These are phyloP conservation scores for Malurus melanocephalus DNA, from an alignment of 2,113 vertebrate species.

Conservation along the genomic window DNA sequence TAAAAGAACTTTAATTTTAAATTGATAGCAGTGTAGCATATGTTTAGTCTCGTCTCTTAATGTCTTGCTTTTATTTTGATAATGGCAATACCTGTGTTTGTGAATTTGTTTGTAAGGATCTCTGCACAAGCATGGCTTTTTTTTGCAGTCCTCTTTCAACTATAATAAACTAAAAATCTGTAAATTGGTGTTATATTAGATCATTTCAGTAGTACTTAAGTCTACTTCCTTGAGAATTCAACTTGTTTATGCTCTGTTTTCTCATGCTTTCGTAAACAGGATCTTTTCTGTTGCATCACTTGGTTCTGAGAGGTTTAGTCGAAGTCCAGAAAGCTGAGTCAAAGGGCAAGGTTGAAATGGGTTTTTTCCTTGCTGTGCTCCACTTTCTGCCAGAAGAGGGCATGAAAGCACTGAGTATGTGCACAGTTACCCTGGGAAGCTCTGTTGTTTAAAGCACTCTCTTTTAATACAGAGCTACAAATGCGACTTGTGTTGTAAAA, in stretches of 20 bases:
- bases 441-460: neutral
- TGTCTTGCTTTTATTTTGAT: neutral
- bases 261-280: neutral
- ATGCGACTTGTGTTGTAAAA: neutral
- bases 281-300: neutral
- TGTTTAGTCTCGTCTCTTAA: neutral
- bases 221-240: neutral
- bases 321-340: neutral
- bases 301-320: neutral
- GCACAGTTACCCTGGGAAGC: neutral
- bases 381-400: slow-evolving; percentile 44
- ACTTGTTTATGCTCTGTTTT: neutral
- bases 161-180: neutral
- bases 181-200: neutral
- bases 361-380: neutral
- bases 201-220: neutral
- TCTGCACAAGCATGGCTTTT: neutral
- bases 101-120: neutral
- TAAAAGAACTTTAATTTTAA: neutral
- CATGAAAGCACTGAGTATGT: neutral
- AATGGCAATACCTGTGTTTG: neutral
- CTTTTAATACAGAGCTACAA: neutral
- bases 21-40: neutral
- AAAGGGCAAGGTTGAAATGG: neutral
- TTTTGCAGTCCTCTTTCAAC: neutral